phyloP scores from a whole-genome alignment of 2,888 invertebrate genomes.

The Brenthis daphne region DNA sequence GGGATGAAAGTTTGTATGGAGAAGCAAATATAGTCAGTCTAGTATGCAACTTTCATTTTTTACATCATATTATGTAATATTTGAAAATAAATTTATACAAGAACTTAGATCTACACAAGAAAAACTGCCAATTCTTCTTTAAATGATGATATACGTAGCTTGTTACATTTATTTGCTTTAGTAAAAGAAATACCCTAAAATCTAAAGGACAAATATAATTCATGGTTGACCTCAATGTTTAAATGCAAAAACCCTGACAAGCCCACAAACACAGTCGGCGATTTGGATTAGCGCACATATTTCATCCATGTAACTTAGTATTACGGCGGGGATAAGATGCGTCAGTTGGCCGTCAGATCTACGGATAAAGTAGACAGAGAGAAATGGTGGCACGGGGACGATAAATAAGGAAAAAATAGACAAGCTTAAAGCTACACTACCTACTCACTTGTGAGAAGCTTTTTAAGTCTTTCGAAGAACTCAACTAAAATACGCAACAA shows the following conservation, averaged over 20 bases:
- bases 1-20: too few relatives aligned
- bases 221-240: conserved; percentile 5
- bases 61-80: too few relatives aligned
- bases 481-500: too few relatives aligned
- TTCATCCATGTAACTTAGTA: conserved; percentile 48
- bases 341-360: conserved; percentile 75
- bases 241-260: conserved; percentile 18
- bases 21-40: too few relatives aligned
- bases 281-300: conserved; percentile 46
- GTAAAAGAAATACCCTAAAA: background rate
- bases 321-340: conserved; percentile 63
- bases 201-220: background rate
- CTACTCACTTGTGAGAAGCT: conserved; percentile 9
- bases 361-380: conserved; percentile 76
- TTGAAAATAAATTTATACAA: too few relatives aligned
- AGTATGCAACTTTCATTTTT: too few relatives aligned
- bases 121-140: too few relatives aligned
- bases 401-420: conserved; percentile 75
- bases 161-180: background rate
- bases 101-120: too few relatives aligned
- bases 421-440: conserved; percentile 45
- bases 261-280: conserved; percentile 26
- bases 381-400: conserved; percentile 70
- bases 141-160: too few relatives aligned
- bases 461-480: background rate